Base-by-base conservation (phyloP, 2,797 vertebrate species). In the Oophaga sylvatica region DNA sequence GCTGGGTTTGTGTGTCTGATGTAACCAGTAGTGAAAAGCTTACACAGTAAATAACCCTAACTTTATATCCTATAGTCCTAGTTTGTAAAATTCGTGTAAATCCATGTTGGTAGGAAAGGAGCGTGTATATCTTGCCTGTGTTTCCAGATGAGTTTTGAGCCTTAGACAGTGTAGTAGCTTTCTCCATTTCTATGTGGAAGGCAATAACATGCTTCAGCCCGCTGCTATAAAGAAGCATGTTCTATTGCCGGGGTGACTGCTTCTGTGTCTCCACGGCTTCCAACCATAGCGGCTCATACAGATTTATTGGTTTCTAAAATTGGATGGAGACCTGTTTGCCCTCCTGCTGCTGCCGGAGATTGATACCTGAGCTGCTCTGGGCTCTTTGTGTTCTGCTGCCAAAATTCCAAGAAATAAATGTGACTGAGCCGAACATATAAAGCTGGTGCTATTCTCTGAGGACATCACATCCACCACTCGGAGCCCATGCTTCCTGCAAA, bases 401-500 rank as follows among this genome's bases (percentile, higher is more conserved):
- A 84, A 80, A 88, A 16, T 88, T 79, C 65, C 57, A 62, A 67
- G 76, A 83, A 81, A 68, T 57, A 81, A 53, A 63, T 81, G 56
- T 82, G 70, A 65, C 67, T 2, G 20, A 67, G 60, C 26, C 3
- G 73, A 65, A 17, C n/a, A 6, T 22, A 26, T 13, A 1, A 71
- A 19, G 16, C 71, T 62, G 20, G 35, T 77, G 15, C 75, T 67
- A 85, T 45, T 80, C 79, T 65, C 79, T 17, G 29, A 22, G 22
- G 79, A 77, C 73, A 20, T 75, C 71, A 11, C 10, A 48, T n/a
- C 71, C 12, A 56, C 12, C n/a, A 20, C 29, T 2, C 11, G 78
- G 57, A 35, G 9, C 31, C 5, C 29, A 16, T 15, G 31, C 78
- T n/a, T 35, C 59, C 60, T 3, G 31, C 31, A 80, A 45, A 63